phyloP scores from a whole-genome alignment of 2,113 vertebrate genomes.

The Promerops cafer region DNA sequence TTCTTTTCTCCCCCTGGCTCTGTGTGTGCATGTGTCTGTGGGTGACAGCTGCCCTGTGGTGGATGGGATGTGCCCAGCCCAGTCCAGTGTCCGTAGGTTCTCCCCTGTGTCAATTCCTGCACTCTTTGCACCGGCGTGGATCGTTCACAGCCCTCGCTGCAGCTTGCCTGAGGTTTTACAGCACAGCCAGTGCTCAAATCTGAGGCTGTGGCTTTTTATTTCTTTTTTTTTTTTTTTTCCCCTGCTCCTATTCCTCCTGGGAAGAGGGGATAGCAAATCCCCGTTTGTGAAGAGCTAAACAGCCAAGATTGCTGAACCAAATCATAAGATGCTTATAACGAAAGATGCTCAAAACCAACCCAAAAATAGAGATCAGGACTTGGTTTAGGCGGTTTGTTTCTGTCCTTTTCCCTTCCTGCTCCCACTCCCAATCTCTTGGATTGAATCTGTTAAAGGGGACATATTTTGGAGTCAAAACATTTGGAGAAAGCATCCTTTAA shows the following conservation, averaged over 20 bases:
- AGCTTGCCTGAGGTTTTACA: neutral
- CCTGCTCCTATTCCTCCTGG: neutral
- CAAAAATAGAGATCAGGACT: neutral
- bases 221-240: rapidly evolving
- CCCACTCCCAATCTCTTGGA: neutral
- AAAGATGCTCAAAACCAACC: conserved; percentile 6
- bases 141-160: neutral
- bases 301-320: neutral
- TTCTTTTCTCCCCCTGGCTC: neutral
- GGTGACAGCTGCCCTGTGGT: neutral
- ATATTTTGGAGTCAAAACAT: neutral
- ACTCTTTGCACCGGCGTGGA: neutral
- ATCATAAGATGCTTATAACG: neutral
- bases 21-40: neutral
- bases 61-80: neutral
- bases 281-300: neutral
- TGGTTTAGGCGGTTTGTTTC: neutral
- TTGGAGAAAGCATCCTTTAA: neutral
- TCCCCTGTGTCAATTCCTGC: neutral
- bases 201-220: neutral
- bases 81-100: neutral
- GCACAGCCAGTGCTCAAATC: neutral
- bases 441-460: neutral
- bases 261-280: neutral
- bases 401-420: neutral